These are phyloP conservation scores for Trachymyrmex septentrionalis DNA, from an alignment of 1,140 invertebrate species.

Conservation along the genomic window DNA sequence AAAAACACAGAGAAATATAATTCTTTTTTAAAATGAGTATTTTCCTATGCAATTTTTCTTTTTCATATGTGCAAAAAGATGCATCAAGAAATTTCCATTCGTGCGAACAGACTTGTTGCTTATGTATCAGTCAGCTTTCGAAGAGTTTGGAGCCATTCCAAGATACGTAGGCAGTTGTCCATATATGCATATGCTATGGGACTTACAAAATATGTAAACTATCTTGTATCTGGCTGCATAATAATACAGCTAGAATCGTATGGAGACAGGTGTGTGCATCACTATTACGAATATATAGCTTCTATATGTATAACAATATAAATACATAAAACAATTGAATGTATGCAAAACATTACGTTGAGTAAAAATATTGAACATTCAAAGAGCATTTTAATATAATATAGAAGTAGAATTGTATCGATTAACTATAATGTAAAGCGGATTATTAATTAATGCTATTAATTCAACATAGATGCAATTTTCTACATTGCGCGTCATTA, in stretches of 20 bases:
- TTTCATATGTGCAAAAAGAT: neutral
- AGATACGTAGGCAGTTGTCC: constrained; percentile 34
- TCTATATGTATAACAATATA: neutral
- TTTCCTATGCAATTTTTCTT: neutral
- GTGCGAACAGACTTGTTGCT: constrained; percentile 79
- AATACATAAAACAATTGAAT: neutral
- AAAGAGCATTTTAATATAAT: constrained; percentile 21
- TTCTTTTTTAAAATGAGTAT: neutral
- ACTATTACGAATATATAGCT: neutral
- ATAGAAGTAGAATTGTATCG: neutral
- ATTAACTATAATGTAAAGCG: constrained; percentile 22
- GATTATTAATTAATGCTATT: constrained; percentile 32
- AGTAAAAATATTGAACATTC: neutral
- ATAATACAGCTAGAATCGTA: neutral
- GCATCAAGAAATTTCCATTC: constrained; percentile 1
- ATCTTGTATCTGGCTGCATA: neutral
- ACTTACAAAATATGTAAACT: neutral
- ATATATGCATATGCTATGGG: constrained; percentile 1
- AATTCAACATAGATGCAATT: constrained; percentile 10
- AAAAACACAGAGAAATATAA: neutral
- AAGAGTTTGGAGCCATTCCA: constrained; percentile 77
- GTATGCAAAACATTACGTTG: neutral
- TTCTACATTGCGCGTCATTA: neutral
- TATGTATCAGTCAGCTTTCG: constrained; percentile 68
- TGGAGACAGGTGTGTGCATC: neutral